Base-by-base conservation (phyloP, 2,888 invertebrate species). In the Punctoribates punctum region DNA sequence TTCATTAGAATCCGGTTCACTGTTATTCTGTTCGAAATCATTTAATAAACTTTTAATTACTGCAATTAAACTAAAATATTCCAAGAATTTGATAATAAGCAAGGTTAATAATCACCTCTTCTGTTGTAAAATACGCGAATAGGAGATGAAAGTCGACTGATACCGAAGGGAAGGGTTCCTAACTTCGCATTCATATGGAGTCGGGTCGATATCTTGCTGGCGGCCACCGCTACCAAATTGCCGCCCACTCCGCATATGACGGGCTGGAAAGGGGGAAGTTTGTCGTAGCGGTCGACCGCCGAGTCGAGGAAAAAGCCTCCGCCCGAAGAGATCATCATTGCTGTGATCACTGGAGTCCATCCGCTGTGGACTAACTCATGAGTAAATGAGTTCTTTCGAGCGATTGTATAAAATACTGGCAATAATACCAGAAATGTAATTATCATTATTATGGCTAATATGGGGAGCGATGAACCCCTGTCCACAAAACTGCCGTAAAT, bases 231-330 rank as follows among this genome's bases (percentile, higher is more conserved):
- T 9, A 91, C 94, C 84, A 95, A 88, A 83, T 95, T 95, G 9
- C 94, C 94, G 73, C 94, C 94, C 77, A 94, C 93, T 20, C 73
- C 94, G 86, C 94, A 94, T 79, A 94, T 92, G 75, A 94, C 91
- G 80, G 94, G 89, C 84, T 95, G 94, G 85, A 92, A 96, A 17
- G 94, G 93, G 75, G 95, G 94, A 81, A 96, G 91, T 76, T 93
- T 94, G 82, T 89, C 89, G 84, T 91, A 95, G 81, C 87, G 89
- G 72, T 89, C 88, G 72, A 94, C 92, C 38, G 94, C 91, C 81
- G 89, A 91, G 83, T 94, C 93, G 81, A 95, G 86, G 82, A 95
- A 93, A 80, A 94, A 87, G 48, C 95, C 94, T 74, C 94, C 94
- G 70, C 75, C 77, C 94, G 94, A 96, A 86, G 93, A 93, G 81